Evolutionary conservation across 2,888 invertebrate genomes (phyloP).

Genomic region (Pristionchus fissidentatus): DNA sequence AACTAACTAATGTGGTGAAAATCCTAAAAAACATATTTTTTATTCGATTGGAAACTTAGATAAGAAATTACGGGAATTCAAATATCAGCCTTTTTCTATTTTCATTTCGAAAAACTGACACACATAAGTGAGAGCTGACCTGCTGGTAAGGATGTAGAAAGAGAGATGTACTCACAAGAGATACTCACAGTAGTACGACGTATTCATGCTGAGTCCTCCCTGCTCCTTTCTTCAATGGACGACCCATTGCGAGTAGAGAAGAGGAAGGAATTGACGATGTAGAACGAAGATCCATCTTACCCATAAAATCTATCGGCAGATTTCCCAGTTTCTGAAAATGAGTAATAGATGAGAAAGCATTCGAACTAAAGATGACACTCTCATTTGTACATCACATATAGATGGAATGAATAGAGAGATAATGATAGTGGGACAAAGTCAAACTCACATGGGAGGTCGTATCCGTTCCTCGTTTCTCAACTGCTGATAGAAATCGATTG

Average conservation of each 20-base stretch:
- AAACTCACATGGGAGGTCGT: conserved; percentile 3
- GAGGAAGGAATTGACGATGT: background rate
- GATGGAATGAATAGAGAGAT: background rate
- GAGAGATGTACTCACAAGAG: background rate
- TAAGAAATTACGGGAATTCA: too few species aligned
- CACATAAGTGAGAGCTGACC: too few species aligned
- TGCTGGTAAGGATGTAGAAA: background rate
- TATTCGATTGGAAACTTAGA: too few species aligned
- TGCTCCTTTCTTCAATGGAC: conserved; percentile 17
- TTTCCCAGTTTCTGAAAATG: conserved; percentile 14
- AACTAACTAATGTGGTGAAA: too few species aligned
- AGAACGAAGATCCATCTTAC: background rate
- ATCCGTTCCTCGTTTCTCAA: conserved; percentile 15
- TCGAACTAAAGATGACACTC: background rate
- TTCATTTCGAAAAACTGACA: too few species aligned
- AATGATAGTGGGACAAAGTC: background rate
- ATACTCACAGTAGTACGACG: conserved; percentile 12
- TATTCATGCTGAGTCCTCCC: background rate
- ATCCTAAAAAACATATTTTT: too few species aligned
- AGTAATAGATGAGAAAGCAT: background rate
- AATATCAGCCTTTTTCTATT: too few species aligned
- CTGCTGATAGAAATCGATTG: background rate
- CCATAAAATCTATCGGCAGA: conserved; percentile 1
- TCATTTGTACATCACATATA: background rate
- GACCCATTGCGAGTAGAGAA: background rate